These are phyloP conservation scores for Erebia ligea DNA, from an alignment of 2,888 invertebrate species.

Conservation along the genomic window DNA sequence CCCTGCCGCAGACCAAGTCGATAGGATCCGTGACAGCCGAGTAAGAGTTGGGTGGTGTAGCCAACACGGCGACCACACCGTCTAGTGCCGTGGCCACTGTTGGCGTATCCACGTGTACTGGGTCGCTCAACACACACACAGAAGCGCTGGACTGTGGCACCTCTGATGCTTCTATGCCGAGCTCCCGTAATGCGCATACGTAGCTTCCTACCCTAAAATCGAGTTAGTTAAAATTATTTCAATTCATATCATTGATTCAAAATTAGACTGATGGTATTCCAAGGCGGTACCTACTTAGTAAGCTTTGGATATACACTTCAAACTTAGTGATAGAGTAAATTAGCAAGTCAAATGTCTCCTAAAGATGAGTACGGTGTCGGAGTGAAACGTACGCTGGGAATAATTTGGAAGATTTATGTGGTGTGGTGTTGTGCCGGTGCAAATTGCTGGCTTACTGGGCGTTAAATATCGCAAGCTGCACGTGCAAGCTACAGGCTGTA, in stretches of 20 bases:
- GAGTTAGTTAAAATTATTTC: background rate
- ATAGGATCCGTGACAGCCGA: conserved; percentile 91
- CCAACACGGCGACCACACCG: conserved; percentile 79
- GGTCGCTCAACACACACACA: conserved; percentile 71
- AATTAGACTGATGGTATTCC: too few relatives aligned
- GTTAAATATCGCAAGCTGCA: too few relatives aligned
- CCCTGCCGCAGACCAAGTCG: conserved; percentile 90
- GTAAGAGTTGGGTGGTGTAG: conserved; percentile 92
- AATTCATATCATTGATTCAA: background rate
- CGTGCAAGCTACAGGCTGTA: too few relatives aligned
- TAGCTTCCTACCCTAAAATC: conserved; percentile 84
- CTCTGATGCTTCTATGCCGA: conserved; percentile 84
- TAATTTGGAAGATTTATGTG: too few relatives aligned
- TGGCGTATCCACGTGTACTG: conserved; percentile 83
- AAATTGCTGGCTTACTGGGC: too few relatives aligned
- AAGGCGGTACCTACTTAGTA: too few relatives aligned
- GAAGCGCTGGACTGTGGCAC: conserved; percentile 63
- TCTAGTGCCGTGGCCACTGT: conserved; percentile 64
- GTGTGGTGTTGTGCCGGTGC: too few relatives aligned
- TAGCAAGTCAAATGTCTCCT: too few relatives aligned
- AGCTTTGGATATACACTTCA: too few relatives aligned
- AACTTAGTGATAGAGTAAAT: too few relatives aligned
- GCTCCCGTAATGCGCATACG: conserved; percentile 85
- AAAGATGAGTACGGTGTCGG: too few relatives aligned
- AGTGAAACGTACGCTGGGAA: too few relatives aligned